phyloP scores from a whole-genome alignment of 2,797 vertebrate species.

The Knipowitschia caucasica region DNA sequence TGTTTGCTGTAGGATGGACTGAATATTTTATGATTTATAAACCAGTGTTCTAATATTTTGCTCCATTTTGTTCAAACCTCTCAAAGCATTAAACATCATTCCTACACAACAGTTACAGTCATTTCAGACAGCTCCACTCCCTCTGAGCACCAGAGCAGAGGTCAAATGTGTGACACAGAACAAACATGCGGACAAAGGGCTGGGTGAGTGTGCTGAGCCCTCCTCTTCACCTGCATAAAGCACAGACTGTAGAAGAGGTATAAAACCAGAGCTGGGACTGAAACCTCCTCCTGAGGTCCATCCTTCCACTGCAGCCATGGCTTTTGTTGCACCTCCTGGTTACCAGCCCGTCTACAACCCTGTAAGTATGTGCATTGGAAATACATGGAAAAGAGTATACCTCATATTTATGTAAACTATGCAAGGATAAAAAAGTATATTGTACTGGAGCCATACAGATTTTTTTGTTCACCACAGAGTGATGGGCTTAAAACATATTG shows the following conservation, averaged over 20 bases:
- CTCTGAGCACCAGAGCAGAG: constrained; percentile 24
- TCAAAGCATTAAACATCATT: no score
- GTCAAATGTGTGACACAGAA: constrained; percentile 30
- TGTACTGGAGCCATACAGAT: no score
- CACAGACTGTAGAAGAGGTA: no score
- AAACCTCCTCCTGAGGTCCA: not conserved
- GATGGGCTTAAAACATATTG: no score
- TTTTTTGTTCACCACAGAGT: no score
- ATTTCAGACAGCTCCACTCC: constrained; percentile 25
- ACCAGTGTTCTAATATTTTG: constrained; percentile 1
- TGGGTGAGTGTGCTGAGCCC: constrained; percentile 9
- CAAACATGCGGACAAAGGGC: constrained; percentile 36
- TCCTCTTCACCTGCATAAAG: constrained; percentile 15
- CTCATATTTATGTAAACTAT: no score
- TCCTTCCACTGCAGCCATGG: constrained; percentile 58
- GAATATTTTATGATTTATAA: constrained; percentile 13
- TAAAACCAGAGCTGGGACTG: constrained; percentile 37
- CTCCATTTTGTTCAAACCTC: no score
- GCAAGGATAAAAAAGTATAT: no score
- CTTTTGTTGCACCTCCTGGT: constrained; percentile 77
- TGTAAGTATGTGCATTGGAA: constrained; percentile 67
- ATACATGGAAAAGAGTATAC: not conserved
- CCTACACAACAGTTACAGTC: no score
- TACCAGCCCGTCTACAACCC: constrained; percentile 81
- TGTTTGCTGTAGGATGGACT: constrained; percentile 23